Conservation (phyloP, 2,113 vertebrate genomes). For the Eurypyga helias region DNA sequence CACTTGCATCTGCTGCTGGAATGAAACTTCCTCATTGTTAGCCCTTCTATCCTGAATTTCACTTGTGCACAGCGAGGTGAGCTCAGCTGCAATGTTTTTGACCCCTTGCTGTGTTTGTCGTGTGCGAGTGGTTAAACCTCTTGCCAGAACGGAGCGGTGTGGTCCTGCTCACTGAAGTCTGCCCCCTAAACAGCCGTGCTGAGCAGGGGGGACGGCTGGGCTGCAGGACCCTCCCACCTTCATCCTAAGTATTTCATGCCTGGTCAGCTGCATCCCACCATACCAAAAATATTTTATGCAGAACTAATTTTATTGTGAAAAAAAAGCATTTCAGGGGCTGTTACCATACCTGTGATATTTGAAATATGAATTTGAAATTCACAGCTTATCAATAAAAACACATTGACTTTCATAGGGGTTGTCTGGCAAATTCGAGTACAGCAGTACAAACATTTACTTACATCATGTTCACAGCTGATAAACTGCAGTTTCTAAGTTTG, state of each 20-base stretch:
- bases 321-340: slow-evolving; percentile 45
- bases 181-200: neutral
- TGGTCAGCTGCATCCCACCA: neutral
- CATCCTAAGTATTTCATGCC: slow-evolving; percentile 23
- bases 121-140: neutral
- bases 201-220: neutral
- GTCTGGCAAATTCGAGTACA: slow-evolving; percentile 41
- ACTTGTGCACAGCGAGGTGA: rapidly evolving
- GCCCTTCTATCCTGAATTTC: neutral
- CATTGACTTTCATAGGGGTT: slow-evolving; percentile 69
- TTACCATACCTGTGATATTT: neutral
- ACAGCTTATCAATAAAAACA: slow-evolving; percentile 73
- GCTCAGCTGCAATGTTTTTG: neutral
- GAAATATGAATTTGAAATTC: slow-evolving; percentile 59
- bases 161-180: neutral
- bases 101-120: rapidly evolving
- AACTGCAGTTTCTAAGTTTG: slow-evolving; percentile 69
- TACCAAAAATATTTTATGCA: neutral
- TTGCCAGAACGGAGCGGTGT: neutral
- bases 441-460: slow-evolving; percentile 71
- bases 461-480: slow-evolving; percentile 72
- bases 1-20: neutral
- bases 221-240: neutral
- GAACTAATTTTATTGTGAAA: slow-evolving; percentile 18
- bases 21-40: neutral